These are phyloP conservation scores for Sciaenops ocellatus DNA, from an alignment of 2,797 vertebrate genomes.

Conservation along the genomic window DNA sequence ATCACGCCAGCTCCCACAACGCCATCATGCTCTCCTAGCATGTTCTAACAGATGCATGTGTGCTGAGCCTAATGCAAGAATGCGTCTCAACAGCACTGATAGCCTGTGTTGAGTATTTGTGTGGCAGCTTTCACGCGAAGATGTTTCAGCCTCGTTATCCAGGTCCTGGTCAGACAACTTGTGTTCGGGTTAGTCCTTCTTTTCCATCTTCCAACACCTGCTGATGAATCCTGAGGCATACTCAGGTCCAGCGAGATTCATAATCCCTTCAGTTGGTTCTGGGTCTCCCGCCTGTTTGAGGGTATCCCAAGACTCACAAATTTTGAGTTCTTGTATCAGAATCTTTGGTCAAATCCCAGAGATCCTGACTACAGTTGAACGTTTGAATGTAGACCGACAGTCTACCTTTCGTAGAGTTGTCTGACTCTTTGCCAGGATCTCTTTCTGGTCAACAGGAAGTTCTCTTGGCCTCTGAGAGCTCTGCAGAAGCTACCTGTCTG, in stretches of 20 bases:
- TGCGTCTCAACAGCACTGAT: not conserved
- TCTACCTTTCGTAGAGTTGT: not conserved
- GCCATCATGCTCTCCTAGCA: not conserved
- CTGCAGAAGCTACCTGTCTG: not conserved
- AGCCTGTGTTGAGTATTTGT: not conserved
- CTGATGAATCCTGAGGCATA: not conserved
- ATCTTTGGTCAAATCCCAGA: not conserved
- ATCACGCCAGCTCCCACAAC: not conserved
- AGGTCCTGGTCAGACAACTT: not conserved
- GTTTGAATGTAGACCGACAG: not conserved
- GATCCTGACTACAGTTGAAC: not conserved
- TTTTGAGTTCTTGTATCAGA: not conserved
- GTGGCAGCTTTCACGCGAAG: not conserved
- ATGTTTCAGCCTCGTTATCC: not conserved
- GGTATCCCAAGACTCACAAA: not conserved
- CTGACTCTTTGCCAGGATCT: not conserved
- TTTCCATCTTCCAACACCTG: not conserved
- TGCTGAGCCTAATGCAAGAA: not conserved
- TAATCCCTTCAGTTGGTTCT: not conserved
- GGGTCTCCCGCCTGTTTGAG: not conserved
- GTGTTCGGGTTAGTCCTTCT: not conserved
- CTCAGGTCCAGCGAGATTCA: not conserved
- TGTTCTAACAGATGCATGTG: conserved; percentile 31
- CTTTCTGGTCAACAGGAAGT: not conserved
- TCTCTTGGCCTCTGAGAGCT: not conserved